Evolutionary conservation across 2,113 vertebrate genomes (phyloP).

Genomic region (Pituophis catenifer): DNA sequence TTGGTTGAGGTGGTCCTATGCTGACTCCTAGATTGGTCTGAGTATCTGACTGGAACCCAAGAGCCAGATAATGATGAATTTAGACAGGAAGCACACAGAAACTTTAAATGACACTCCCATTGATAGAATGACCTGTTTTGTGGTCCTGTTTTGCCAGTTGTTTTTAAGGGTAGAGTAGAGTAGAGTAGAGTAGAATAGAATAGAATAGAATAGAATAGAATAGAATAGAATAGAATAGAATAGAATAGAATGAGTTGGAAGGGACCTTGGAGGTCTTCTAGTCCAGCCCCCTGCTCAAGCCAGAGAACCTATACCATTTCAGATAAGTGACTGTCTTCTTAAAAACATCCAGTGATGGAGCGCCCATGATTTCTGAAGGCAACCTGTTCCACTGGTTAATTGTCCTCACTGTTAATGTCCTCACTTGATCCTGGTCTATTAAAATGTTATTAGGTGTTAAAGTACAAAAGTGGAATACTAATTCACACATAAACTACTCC

Average conservation of each 20-base stretch:
- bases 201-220: no score
- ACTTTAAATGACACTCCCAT: slow-evolving; percentile 38
- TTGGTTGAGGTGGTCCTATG: slow-evolving; percentile 62
- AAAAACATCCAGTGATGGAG: no score
- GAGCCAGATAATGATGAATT: slow-evolving; percentile 64
- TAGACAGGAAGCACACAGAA: slow-evolving; percentile 55
- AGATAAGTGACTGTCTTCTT: no score
- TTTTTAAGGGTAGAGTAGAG: not conserved
- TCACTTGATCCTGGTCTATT: slow-evolving; percentile 16
- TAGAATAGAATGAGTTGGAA: no score
- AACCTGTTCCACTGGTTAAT: no score
- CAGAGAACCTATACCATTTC: no score
- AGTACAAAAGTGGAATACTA: not conserved
- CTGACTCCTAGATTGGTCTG: slow-evolving; percentile 56
- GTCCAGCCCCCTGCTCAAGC: no score
- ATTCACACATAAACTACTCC: not conserved
- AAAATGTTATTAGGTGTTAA: slow-evolving; percentile 16
- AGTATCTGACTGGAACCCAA: slow-evolving; percentile 50
- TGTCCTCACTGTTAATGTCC: no score
- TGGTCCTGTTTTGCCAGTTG: slow-evolving; percentile 14
- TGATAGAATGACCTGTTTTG: slow-evolving; percentile 47
- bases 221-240: no score
- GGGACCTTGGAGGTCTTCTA: no score
- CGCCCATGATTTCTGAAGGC: no score
- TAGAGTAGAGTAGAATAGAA: no score